Evolutionary conservation across 2,113 vertebrate genomes (phyloP).

Genomic region (Lethenteron camtschaticum): DNA sequence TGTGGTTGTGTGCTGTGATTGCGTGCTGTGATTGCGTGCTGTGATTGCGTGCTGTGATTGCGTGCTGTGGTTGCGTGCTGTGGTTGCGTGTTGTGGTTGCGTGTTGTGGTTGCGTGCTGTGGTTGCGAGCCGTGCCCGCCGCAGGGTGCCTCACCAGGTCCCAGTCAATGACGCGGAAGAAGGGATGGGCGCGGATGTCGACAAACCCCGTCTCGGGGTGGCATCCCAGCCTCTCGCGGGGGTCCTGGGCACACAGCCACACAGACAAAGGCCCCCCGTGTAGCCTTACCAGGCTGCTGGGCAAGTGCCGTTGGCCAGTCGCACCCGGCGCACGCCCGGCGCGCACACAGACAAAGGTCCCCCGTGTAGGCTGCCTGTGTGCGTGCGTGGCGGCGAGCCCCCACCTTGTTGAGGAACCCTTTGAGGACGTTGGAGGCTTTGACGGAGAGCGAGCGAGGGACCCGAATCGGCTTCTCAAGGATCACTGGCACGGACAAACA

Average conservation of each 20-base stretch:
- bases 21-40: no score
- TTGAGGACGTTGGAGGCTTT: slow-evolving; percentile 94
- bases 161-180: slow-evolving; percentile 98
- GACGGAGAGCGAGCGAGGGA: slow-evolving; percentile 88
- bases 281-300: neutral
- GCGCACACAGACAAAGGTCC: neutral
- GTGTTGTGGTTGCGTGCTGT: no score
- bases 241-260: slow-evolving; percentile 36
- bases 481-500: slow-evolving; percentile 37
- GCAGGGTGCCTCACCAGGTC: slow-evolving; percentile 48
- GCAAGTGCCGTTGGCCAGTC: neutral
- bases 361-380: neutral
- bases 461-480: slow-evolving; percentile 95
- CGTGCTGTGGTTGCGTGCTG: no score
- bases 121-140: no score
- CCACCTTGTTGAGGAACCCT: slow-evolving; percentile 97
- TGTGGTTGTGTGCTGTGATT: no score
- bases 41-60: no score
- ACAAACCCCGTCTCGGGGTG: slow-evolving; percentile 74
- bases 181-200: slow-evolving; percentile 88
- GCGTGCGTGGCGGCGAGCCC: neutral
- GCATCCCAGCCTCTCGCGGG: slow-evolving; percentile 87
- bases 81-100: no score
- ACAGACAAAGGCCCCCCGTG: neutral
- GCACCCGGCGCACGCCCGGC: neutral